Conservation (phyloP, 1,140 invertebrate genomes). For the Drosophila yakuba region DNA sequence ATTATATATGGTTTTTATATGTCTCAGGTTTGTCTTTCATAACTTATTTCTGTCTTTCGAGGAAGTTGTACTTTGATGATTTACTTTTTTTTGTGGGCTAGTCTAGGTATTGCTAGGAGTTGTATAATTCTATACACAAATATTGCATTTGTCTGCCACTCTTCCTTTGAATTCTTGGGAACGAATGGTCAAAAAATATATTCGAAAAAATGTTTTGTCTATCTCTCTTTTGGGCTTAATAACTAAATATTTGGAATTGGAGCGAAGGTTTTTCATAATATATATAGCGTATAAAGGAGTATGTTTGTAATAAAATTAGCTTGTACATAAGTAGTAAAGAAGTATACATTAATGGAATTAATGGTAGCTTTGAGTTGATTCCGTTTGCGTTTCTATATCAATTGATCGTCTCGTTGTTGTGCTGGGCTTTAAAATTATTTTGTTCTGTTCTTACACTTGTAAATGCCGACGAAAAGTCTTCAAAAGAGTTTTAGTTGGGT, state of each 20-base stretch:
- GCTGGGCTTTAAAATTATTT: constrained; percentile 49
- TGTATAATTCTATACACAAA: constrained; percentile 34
- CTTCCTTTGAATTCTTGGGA: constrained; percentile 19
- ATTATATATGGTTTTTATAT: constrained; percentile 44
- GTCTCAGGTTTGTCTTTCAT: constrained; percentile 68
- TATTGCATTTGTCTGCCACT: constrained; percentile 58
- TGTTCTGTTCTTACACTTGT: constrained; percentile 19
- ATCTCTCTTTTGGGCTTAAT: constrained; percentile 47
- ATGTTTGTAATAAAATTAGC: constrained; percentile 49
- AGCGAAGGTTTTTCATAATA: constrained; percentile 67
- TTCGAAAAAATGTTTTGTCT: constrained; percentile 37
- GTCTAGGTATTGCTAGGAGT: constrained; percentile 41
- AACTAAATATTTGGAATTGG: constrained; percentile 82
- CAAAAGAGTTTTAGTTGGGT: constrained; percentile 52
- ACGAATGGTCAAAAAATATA: constrained; percentile 39
- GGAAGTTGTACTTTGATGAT: constrained; percentile 61
- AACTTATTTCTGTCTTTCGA: constrained; percentile 55
- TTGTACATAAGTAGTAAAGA: constrained; percentile 43
- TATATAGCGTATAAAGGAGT: constrained; percentile 34
- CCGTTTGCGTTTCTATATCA: constrained; percentile 18
- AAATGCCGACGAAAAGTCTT: constrained; percentile 66
- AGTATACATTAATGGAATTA: constrained; percentile 63
- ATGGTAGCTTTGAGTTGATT: constrained; percentile 32
- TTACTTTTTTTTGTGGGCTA: constrained; percentile 41
- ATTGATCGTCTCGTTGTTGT: constrained; percentile 22